A percentile compares a stretch with the other conserved stretches of the same genome.
phyloP scores from a whole-genome alignment of 2,888 invertebrate genomes.

The Monochamus alternatus region DNA sequence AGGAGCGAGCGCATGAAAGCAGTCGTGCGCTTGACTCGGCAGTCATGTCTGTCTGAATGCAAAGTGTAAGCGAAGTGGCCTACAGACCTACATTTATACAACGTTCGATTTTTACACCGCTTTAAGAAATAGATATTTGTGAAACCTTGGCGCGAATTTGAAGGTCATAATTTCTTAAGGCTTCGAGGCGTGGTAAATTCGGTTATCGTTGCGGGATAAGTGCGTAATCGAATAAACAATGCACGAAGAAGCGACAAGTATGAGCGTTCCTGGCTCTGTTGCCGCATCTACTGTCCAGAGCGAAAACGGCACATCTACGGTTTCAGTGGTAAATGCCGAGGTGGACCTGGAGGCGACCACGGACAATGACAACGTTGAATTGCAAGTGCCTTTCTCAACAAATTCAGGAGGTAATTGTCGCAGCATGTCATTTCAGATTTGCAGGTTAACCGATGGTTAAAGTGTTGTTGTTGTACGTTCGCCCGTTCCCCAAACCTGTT shows the following conservation, averaged over 20 bases:
- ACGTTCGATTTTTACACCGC: conserved; percentile 76
- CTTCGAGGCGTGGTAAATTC: conserved; percentile 70
- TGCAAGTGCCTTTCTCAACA: conserved; percentile 78
- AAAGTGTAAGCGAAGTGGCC: conserved; percentile 91
- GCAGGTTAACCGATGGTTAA: conserved; percentile 60
- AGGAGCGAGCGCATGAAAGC: conserved; percentile 71
- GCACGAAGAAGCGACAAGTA: conserved; percentile 82
- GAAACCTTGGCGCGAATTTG: conserved; percentile 71
- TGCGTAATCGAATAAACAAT: conserved; percentile 73
- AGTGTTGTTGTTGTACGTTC: conserved; percentile 37
- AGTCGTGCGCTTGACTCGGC: conserved; percentile 79
- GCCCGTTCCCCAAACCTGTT: conserved; percentile 52
- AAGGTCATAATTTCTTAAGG: conserved; percentile 71
- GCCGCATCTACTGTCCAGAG: conserved; percentile 76
- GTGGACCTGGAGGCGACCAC: conserved; percentile 73
- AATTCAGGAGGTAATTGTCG: conserved; percentile 74
- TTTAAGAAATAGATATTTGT: conserved; percentile 71
- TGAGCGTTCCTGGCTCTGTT: conserved; percentile 79
- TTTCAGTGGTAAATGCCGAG: conserved; percentile 67
- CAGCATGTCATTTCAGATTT: conserved; percentile 56
- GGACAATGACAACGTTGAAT: conserved; percentile 75
- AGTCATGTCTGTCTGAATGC: conserved; percentile 84
- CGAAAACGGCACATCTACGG: conserved; percentile 65
- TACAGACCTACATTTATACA: conserved; percentile 89
- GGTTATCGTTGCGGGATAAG: conserved; percentile 69